Evolutionary conservation across 2,113 vertebrate genomes (phyloP).

Genomic region (Myotis lucifugus): DNA sequence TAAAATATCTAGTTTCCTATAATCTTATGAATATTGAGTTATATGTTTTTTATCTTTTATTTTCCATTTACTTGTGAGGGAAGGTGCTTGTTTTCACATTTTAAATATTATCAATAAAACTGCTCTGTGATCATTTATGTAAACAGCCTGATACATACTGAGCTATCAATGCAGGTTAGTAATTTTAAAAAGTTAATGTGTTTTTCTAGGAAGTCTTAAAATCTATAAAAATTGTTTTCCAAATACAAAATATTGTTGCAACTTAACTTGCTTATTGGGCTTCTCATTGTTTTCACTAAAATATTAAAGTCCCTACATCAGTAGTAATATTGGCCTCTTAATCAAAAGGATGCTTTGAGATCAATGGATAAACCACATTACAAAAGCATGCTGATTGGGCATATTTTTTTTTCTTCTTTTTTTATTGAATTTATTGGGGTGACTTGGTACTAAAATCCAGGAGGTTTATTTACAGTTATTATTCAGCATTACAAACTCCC

Average conservation of each 20-base stretch:
- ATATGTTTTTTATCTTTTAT: neutral
- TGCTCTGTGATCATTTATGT: neutral
- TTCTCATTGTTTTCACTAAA: neutral
- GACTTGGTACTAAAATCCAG: neutral
- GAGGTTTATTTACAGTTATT: neutral
- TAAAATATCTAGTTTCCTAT: neutral
- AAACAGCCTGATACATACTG: neutral
- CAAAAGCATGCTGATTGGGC: neutral
- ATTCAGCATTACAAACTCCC: neutral
- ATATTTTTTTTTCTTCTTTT: neutral
- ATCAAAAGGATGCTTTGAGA: slow-evolving; percentile 1
- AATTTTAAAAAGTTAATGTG: neutral
- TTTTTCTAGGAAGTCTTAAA: neutral
- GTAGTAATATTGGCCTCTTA: neutral
- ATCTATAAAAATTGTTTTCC: neutral
- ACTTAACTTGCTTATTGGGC: neutral
- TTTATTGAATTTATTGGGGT: neutral
- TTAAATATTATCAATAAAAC: neutral
- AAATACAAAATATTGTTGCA: neutral
- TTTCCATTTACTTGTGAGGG: neutral
- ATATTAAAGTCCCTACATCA: neutral
- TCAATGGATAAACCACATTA: neutral
- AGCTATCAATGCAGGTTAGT: neutral
- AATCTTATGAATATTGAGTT: neutral
- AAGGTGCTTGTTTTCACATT: neutral